Base-by-base conservation (phyloP, 2,888 invertebrate species). In the Iselma pallidipennis region DNA sequence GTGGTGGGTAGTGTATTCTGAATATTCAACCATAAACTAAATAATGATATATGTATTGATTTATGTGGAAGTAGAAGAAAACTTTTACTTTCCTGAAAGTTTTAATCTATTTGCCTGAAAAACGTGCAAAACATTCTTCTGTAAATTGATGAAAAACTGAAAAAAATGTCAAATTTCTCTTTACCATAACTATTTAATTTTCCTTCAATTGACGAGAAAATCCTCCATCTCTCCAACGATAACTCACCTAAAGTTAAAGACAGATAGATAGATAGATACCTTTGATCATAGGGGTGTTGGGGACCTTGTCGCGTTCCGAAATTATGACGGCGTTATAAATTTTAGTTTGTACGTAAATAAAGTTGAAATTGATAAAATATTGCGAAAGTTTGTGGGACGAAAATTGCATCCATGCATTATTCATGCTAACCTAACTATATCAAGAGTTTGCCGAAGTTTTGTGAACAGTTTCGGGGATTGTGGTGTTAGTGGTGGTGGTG, bases 351-450 rank as follows among this genome's bases (percentile, higher is more conserved):
- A 82, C 82, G 81, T 82, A 82, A 82, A 82, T 82, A 82, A 82
- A 82, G 81, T 82, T 81, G 78, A 81, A 82, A 82, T 82, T 82
- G 82, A 82, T 82, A 82, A 82, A 82, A 82, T 82, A 82, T 82
- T 80, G 81, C 82, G 70, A 77, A 82, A 82, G 81, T 82, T 82
- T 80, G 79, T 78, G 77, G 80, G 79, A 81, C 80, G 82, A 82
- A 82, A 82, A 82, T 82, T 82, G 82, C 82, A 82, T 80, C 80
- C 78, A 82, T 82, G 81, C 82, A 82, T 82, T 82, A 82, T 82
- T 82, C 82, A 82, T 82, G 79, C 78, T 76, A 74, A 76, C 79
- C 77, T 80, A 80, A 81, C 82, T 81, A 78, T 79, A 81, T 80
- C 80, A 81, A 81, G 79, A 80, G 76, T 77, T 80, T 78, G 74